Evolutionary conservation across 2,113 vertebrate genomes (phyloP), one percentile per base, ranked within the genome.

Genomic region (Sander lucioperca): DNA sequence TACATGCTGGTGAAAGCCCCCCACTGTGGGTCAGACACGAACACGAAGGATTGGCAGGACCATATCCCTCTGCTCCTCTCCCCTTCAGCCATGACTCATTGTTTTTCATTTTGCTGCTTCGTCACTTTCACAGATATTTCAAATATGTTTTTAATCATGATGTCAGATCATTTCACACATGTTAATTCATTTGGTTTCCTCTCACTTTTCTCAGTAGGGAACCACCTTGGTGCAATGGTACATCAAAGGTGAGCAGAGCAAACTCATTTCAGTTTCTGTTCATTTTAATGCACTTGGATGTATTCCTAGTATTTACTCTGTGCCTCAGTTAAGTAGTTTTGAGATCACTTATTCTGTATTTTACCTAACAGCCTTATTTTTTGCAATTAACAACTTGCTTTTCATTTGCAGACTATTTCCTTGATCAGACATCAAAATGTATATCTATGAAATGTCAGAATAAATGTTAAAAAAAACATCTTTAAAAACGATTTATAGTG

Each of bases 181-280:
- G 90, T 94, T 96, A 95, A 96, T 95, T 93, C 84, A 77, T 95
- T 95, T 96, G 94, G 94, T 91, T 80, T 71, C 3, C 15, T 82
- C 92, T 96, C 93, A 86, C 88, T 91, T 95, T 93, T 94, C 94
- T 89, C 94, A 99, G 97, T 98, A 93, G 97, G 97, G 91, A 98
- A 97, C 96, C 98, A 99, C 95, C 97, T 99, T 87, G 96, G 97
- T 92, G 96, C 96, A 94, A 96, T 99, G 95, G 97, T 97, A 97
- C 98, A 99, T 97, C 97, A 98, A 99, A 99, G 98, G 98, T 99
- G 96, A 97, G 97, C 94, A 33, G 16, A 59, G 16, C n/a, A 33
- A 25, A 14, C 43, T 21, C 53, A 12, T 36, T 64, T 36, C 9
- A n/a, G 16, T 47, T 51, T 23, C 16, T 77, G 33, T 33, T 79